phyloP scores from a whole-genome alignment of 2,888 invertebrate species.

The Pseudanteris insignis region DNA sequence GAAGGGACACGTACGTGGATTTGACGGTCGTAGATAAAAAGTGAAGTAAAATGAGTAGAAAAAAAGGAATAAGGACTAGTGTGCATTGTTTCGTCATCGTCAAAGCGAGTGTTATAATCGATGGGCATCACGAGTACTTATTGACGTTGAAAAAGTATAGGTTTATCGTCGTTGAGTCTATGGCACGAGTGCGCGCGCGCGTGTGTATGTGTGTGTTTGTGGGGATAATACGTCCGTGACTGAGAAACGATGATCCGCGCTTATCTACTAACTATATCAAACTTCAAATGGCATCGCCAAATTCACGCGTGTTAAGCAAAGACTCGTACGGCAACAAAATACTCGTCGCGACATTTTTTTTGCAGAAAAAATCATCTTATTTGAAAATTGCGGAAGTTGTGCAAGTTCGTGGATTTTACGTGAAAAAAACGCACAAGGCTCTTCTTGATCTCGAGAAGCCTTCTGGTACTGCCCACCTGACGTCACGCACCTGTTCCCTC shows the following conservation, averaged over 20 bases:
- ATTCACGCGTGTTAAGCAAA: no score
- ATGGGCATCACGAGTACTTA: constrained; percentile 45
- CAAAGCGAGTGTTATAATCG: constrained; percentile 48
- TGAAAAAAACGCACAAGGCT: constrained; percentile 48
- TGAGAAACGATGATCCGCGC: no score
- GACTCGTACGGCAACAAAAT: constrained; percentile 7
- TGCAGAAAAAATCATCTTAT: no score
- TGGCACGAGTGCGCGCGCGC: no score
- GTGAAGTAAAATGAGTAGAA: no score
- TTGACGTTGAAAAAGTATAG: no score
- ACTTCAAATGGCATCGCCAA: background rate
- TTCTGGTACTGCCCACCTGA: constrained; percentile 64
- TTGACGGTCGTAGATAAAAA: no score
- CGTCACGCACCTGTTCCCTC: constrained; percentile 65
- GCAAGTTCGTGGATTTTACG: constrained; percentile 46
- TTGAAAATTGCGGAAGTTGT: constrained; percentile 45
- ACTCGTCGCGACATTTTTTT: constrained; percentile 15
- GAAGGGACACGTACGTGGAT: no score
- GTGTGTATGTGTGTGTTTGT: no score
- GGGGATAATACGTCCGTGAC: no score
- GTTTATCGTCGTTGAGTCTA: no score
- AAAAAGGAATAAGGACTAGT: constrained; percentile 13
- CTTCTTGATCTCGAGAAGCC: constrained; percentile 54
- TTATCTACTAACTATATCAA: no score
- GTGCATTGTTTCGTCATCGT: constrained; percentile 44